These are phyloP conservation scores for Spilosoma lubricipeda DNA, from an alignment of 2,888 invertebrate species.

Conservation along the genomic window DNA sequence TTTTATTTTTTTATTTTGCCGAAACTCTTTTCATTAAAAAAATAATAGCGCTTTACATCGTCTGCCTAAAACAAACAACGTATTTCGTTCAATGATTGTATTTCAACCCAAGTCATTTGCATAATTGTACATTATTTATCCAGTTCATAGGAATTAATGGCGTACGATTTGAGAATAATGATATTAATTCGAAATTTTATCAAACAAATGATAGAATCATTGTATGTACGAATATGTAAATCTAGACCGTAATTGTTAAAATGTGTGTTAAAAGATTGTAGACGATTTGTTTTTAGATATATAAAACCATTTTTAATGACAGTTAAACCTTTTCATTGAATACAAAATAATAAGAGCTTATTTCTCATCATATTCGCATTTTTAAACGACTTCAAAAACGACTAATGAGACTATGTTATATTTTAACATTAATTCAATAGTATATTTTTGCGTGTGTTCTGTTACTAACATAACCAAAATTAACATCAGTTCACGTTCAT, in stretches of 20 bases:
- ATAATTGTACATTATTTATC: slow-evolving; percentile 46
- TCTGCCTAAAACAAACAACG: slow-evolving; percentile 27
- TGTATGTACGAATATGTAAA: slow-evolving; percentile 1
- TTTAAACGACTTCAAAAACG: not conserved
- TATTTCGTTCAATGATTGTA: slow-evolving; percentile 44
- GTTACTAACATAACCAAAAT: no score
- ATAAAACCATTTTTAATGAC: not conserved
- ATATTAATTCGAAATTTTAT: slow-evolving; percentile 11
- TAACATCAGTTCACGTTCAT: no score
- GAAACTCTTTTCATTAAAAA: slow-evolving; percentile 23
- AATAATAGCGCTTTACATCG: slow-evolving; percentile 41
- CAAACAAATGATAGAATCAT: not conserved
- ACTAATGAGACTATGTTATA: no score
- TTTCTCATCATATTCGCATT: not conserved
- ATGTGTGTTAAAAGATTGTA: not conserved
- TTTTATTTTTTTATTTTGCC: slow-evolving; percentile 13
- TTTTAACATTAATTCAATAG: no score
- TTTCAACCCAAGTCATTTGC: slow-evolving; percentile 39
- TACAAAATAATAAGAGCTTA: not conserved
- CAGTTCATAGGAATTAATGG: slow-evolving; percentile 29
- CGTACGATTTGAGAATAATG: slow-evolving; percentile 14
- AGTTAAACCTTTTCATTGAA: not conserved
- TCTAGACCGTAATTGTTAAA: not conserved
- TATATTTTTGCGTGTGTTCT: no score
- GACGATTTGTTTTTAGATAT: not conserved